Evolutionary conservation across 2,113 vertebrate species (phyloP).

Genomic region (Trochalopteron elliotii): DNA sequence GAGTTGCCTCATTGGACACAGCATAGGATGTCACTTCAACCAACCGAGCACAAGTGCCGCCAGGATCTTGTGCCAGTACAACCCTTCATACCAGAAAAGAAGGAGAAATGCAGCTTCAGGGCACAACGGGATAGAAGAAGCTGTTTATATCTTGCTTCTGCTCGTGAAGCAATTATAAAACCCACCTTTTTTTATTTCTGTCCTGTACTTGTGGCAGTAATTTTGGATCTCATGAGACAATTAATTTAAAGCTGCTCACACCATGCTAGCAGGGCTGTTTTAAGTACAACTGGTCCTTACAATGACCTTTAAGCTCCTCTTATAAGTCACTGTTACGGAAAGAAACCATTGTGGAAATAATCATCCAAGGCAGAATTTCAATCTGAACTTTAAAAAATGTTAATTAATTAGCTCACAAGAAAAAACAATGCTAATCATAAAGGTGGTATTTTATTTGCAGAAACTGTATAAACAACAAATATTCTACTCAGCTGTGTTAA

Average conservation of each 20-base stretch:
- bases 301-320: background rate
- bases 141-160: background rate
- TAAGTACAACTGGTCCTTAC: background rate
- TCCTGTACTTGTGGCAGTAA: background rate
- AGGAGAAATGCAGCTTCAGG: background rate
- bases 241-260: background rate
- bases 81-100: background rate
- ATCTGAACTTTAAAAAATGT: conserved; percentile 37
- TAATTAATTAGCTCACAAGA: conserved; percentile 17
- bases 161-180: background rate
- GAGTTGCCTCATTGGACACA: background rate
- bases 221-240: background rate
- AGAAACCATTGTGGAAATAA: background rate
- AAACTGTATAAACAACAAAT: background rate
- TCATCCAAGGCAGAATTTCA: background rate
- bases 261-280: background rate
- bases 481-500: background rate
- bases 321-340: background rate
- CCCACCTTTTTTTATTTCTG: background rate
- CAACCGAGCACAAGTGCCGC: background rate
- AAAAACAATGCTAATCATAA: background rate
- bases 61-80: background rate
- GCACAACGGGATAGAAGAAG: fast-evolving
- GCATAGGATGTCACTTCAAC: background rate
- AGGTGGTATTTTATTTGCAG: background rate